phyloP scores from a whole-genome alignment of 2,113 vertebrate species.

The Percopsis transmontana region DNA sequence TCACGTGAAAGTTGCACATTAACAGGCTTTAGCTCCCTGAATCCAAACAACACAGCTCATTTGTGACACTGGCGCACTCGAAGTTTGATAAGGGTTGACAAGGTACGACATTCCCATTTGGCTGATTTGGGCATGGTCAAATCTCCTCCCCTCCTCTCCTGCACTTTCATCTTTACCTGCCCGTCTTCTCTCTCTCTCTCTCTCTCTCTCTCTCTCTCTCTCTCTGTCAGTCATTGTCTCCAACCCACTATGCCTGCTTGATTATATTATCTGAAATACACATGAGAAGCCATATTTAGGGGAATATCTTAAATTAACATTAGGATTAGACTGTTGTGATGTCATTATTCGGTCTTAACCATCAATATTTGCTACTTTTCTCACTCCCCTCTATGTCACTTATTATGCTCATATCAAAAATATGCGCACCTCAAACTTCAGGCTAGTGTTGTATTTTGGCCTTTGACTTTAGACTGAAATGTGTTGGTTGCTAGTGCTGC shows the following conservation, averaged over 20 bases:
- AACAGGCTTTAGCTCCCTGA: conserved; percentile 11
- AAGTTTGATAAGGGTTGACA: neutral
- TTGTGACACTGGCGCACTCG: conserved; percentile 5
- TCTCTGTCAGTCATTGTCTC: no score
- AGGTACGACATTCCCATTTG: no score
- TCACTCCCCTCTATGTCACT: neutral
- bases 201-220: neutral
- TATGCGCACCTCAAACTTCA: no score
- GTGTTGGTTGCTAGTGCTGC: no score
- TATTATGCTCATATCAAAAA: no score
- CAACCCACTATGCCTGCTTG: neutral
- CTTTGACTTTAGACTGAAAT: no score
- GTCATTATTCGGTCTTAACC: neutral
- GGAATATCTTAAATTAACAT: neutral
- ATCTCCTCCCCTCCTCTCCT: neutral
- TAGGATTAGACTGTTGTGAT: neutral
- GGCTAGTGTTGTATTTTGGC: no score
- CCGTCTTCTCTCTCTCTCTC: neutral
- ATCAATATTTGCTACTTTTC: neutral
- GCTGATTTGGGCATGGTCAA: neutral
- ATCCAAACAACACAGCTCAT: conserved; percentile 1
- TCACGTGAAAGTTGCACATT: conserved; percentile 2
- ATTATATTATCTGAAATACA: neutral
- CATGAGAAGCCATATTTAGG: neutral
- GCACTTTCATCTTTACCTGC: neutral